A percentile compares a stretch with the other conserved stretches of the same genome.
Evolutionary conservation across 2,797 vertebrate species (phyloP).

Genomic region (Intellagama lesueurii): DNA sequence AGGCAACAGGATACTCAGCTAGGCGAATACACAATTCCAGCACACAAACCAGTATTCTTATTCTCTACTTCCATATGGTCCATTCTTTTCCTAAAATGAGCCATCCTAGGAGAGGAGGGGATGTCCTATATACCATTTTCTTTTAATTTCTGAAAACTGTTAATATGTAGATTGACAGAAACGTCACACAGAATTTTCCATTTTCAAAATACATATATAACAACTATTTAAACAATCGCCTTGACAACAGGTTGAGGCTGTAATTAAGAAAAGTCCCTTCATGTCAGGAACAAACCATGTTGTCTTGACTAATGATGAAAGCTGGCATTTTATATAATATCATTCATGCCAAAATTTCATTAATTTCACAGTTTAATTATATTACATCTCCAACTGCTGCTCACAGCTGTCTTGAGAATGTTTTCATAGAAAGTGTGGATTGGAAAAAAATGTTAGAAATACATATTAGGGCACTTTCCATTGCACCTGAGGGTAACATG

Average conservation of each 20-base stretch:
- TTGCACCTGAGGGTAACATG: neutral
- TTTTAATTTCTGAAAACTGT: neutral
- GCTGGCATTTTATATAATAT: constrained; percentile 1
- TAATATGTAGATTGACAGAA: neutral
- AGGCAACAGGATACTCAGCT: no score
- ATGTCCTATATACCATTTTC: no score
- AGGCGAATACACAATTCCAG: no score
- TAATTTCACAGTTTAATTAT: neutral
- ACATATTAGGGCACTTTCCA: neutral
- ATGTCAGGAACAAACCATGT: neutral
- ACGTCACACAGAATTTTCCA: neutral
- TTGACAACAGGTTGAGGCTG: neutral
- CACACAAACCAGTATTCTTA: no score
- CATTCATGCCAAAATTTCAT: neutral
- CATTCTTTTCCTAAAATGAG: no score
- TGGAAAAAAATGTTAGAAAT: neutral
- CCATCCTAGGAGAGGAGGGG: no score
- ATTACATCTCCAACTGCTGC: neutral
- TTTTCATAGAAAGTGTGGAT: neutral
- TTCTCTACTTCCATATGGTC: no score
- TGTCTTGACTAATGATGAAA: neutral
- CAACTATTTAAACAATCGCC: neutral
- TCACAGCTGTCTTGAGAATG: neutral
- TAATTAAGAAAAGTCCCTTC: neutral
- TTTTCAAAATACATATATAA: neutral